Evolutionary conservation across 2,113 vertebrate genomes (phyloP).

Genomic region (Erpornis zantholeuca): DNA sequence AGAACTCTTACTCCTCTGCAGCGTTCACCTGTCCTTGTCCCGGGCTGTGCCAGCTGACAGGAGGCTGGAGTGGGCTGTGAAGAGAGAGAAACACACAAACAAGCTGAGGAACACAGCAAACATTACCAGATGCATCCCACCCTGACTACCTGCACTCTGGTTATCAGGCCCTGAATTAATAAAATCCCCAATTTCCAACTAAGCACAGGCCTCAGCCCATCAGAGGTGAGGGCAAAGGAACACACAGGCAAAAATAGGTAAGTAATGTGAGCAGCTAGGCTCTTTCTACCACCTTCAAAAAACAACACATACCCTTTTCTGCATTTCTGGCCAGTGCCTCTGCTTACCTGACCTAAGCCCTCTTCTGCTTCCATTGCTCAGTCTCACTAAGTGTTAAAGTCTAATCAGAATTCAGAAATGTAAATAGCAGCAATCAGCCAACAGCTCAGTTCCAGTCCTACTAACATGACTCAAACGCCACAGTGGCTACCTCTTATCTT

Average conservation of each 20-base stretch:
- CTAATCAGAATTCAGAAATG: not conserved
- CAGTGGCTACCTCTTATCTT: not conserved
- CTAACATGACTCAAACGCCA: accelerated
- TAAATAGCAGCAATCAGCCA: not conserved
- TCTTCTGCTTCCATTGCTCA: not conserved
- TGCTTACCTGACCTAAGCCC: not conserved
- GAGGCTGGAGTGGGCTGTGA: not conserved
- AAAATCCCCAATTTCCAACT: not conserved
- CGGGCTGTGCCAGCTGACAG: accelerated
- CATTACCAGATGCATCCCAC: too few relatives aligned
- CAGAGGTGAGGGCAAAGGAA: not conserved
- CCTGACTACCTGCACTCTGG: not conserved
- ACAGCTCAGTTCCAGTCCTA: not conserved
- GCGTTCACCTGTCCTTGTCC: accelerated
- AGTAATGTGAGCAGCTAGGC: not conserved
- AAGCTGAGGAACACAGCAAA: not conserved
- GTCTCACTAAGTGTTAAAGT: not conserved
- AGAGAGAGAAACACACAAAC: not conserved
- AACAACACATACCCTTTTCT: not conserved
- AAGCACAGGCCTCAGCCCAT: not conserved
- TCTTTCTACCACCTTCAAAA: not conserved
- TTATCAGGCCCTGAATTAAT: not conserved
- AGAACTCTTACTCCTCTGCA: not conserved
- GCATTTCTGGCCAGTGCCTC: not conserved
- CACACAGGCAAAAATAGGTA: not conserved